Evolutionary conservation across 2,113 vertebrate genomes (phyloP).

Genomic region (Rhadina sibilatrix): DNA sequence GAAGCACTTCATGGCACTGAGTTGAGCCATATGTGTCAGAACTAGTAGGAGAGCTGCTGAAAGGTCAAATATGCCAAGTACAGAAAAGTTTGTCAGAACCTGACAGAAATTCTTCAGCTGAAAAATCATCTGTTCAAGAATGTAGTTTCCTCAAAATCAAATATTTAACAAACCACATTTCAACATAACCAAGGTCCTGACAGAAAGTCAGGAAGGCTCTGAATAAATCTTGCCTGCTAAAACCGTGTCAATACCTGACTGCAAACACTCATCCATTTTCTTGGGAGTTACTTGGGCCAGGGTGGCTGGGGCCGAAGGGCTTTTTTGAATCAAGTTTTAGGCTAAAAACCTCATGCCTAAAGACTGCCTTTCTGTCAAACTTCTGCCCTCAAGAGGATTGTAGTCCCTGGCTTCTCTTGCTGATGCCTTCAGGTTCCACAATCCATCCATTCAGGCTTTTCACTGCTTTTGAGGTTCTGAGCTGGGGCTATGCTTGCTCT

Average conservation of each 20-base stretch:
- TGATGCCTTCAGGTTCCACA: not conserved
- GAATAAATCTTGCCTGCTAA: not conserved
- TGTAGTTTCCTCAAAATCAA: not conserved
- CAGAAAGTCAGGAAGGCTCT: not conserved
- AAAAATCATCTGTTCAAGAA: not conserved
- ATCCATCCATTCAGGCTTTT: accelerated
- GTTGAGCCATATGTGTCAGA: not conserved
- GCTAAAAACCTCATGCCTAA: not conserved
- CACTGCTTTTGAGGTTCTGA: not conserved
- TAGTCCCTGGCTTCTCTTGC: not conserved
- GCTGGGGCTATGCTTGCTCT: not conserved
- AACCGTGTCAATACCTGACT: not conserved
- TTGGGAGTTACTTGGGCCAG: not conserved
- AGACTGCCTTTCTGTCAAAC: not conserved
- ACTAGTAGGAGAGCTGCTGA: not conserved
- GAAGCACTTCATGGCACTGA: not conserved
- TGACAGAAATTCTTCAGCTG: not conserved
- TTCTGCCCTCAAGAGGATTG: not conserved
- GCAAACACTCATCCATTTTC: not conserved
- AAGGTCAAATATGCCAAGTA: not conserved
- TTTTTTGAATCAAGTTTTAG: not conserved
- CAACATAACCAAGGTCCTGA: not conserved
- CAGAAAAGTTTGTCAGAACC: not conserved
- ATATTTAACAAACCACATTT: not conserved
- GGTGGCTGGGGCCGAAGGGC: accelerated